Percentiles rank a stretch among this genome's conserved stretches.
phyloP scores from a whole-genome alignment of 2,113 vertebrate genomes.

The Anguilla japonica region DNA sequence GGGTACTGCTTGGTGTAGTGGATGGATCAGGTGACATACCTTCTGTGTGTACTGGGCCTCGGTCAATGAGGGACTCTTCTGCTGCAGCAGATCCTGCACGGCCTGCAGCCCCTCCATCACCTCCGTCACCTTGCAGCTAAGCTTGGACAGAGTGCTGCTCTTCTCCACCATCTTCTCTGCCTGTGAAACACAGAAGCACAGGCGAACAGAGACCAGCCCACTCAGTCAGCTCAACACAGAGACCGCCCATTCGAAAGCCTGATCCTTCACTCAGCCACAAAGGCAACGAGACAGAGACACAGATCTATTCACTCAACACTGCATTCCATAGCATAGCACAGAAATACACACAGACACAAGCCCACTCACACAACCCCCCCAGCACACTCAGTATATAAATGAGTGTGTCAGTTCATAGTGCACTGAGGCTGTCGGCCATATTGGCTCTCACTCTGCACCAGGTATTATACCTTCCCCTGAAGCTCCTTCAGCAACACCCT shows the following conservation, averaged over 20 bases:
- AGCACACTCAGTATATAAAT: too few relatives aligned
- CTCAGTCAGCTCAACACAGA: not conserved
- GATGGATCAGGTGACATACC: conserved; percentile 59
- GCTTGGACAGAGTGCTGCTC: conserved; percentile 62
- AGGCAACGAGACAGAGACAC: too few relatives aligned
- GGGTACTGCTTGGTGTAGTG: not conserved
- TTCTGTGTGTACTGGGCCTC: conserved; percentile 83
- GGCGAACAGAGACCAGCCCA: not conserved
- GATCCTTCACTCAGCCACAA: not conserved
- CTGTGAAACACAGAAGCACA: conserved; percentile 45
- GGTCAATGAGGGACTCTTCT: conserved; percentile 73
- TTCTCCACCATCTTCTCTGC: conserved; percentile 63
- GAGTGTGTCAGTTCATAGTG: too few relatives aligned
- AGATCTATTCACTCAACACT: too few relatives aligned
- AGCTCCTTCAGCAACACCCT: conserved; percentile 68
- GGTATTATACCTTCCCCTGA: conserved; percentile 77
- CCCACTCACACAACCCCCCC: too few relatives aligned
- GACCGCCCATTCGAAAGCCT: not conserved
- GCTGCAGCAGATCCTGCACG: conserved; percentile 76
- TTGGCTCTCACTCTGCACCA: not conserved
- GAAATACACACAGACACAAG: not conserved
- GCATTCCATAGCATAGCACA: not conserved
- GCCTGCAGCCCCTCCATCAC: conserved; percentile 72
- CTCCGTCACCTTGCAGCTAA: conserved; percentile 70
- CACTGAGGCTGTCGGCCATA: not conserved